phyloP scores from a whole-genome alignment of 2,113 vertebrate species.

The Siniperca knerii region DNA sequence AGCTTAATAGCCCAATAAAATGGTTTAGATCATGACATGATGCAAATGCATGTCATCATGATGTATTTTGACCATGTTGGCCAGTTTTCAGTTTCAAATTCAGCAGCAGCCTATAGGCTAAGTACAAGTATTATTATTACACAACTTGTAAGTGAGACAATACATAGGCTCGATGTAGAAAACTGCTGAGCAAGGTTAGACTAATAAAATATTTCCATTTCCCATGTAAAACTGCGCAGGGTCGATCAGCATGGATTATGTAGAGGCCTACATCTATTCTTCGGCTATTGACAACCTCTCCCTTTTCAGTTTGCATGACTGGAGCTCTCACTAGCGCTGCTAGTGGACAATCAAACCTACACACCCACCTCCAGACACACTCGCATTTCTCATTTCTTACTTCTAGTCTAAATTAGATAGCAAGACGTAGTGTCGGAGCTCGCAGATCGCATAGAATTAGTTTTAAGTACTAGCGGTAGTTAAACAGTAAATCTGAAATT shows the following conservation, averaged over 20 bases:
- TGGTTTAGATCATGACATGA: background rate
- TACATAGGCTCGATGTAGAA: background rate
- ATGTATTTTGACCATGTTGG: slow-evolving; percentile 11
- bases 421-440: slow-evolving; percentile 90
- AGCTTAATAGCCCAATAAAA: background rate
- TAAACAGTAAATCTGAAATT: slow-evolving; percentile 77
- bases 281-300: slow-evolving; percentile 88
- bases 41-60: slow-evolving; percentile 9
- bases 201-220: slow-evolving; percentile 9
- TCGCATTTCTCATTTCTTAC: slow-evolving; percentile 90
- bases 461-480: slow-evolving; percentile 80
- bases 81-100: slow-evolving; percentile 19
- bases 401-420: slow-evolving; percentile 93
- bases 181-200: background rate
- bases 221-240: slow-evolving; percentile 51
- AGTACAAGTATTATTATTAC: too few species aligned
- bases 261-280: slow-evolving; percentile 83
- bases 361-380: slow-evolving; percentile 91
- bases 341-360: slow-evolving; percentile 91
- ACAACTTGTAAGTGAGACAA: background rate
- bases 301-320: slow-evolving; percentile 81
- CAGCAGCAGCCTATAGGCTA: background rate
- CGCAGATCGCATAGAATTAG: slow-evolving; percentile 86
- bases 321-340: slow-evolving; percentile 93
- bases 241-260: slow-evolving; percentile 73